These are phyloP conservation scores for Pristionchus mayeri DNA, from an alignment of 2,888 invertebrate species.

Conservation along the genomic window DNA sequence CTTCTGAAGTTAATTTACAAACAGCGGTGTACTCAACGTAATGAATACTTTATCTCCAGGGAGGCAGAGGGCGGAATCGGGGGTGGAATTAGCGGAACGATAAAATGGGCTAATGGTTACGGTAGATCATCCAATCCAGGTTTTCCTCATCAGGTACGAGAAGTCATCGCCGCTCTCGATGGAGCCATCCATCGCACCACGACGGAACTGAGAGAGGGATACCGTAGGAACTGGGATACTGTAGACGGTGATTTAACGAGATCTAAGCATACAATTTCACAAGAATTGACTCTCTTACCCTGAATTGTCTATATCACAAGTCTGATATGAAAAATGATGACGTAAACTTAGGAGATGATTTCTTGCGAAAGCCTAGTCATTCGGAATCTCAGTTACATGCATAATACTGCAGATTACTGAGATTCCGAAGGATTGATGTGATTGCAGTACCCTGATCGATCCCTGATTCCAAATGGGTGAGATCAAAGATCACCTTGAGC, in stretches of 20 bases:
- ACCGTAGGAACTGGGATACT: too few species aligned
- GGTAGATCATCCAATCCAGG: conserved; percentile 20
- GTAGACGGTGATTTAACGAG: too few species aligned
- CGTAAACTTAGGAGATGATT: background rate
- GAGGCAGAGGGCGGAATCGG: conserved; percentile 4
- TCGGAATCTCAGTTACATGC: background rate
- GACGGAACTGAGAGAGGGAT: conserved; percentile 18
- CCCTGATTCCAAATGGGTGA: too few species aligned
- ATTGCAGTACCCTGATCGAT: too few species aligned
- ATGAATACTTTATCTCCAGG: conserved; percentile 34
- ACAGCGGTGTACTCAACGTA: background rate
- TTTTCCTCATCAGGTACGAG: conserved; percentile 38
- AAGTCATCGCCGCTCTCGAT: background rate
- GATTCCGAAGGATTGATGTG: too few species aligned
- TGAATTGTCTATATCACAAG: too few species aligned
- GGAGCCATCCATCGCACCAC: conserved; percentile 18
- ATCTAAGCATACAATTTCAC: too few species aligned
- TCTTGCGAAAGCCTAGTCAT: background rate
- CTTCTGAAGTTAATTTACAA: background rate
- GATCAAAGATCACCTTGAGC: background rate
- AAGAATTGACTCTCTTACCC: too few species aligned
- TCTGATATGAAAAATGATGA: too few species aligned
- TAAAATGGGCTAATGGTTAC: background rate
- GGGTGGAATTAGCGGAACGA: background rate
- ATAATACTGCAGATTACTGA: too few species aligned